Conservation (phyloP, 2,113 vertebrate genomes). For the Saccopteryx bilineata region DNA sequence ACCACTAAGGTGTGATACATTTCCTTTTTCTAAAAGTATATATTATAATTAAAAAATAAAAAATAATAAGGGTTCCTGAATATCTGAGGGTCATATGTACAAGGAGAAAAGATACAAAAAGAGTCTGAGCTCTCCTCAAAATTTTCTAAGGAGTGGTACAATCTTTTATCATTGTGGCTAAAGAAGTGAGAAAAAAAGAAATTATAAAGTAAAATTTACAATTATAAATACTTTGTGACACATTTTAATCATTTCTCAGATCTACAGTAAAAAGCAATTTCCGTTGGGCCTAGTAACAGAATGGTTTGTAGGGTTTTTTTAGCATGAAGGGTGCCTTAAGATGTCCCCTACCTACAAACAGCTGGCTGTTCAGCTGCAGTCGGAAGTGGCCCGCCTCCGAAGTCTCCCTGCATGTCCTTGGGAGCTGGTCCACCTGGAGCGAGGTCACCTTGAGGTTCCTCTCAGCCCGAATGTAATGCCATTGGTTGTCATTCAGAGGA, state of each 20-base stretch:
- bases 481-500: slow-evolving; percentile 96
- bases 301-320: not conserved
- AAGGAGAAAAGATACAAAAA: not conserved
- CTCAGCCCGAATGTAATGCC: slow-evolving; percentile 95
- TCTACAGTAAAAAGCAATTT: not conserved
- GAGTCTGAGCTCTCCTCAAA: not conserved
- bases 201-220: not conserved
- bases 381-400: slow-evolving; percentile 93
- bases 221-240: not conserved
- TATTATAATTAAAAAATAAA: not conserved
- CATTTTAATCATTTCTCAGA: not conserved
- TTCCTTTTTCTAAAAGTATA: not conserved
- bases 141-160: not conserved
- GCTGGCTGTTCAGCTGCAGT: slow-evolving; percentile 94
- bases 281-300: not conserved
- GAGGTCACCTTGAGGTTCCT: slow-evolving; percentile 95
- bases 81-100: not conserved
- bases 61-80: not conserved
- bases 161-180: not conserved
- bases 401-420: slow-evolving; percentile 90
- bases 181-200: not conserved
- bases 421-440: slow-evolving; percentile 95
- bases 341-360: slow-evolving; percentile 94
- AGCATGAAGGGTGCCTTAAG: not conserved
- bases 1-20: not conserved